Evolutionary conservation across 2,113 vertebrate genomes (phyloP), one percentile per base, ranked within the genome.

Genomic region (Chlorodrepanis virens): DNA sequence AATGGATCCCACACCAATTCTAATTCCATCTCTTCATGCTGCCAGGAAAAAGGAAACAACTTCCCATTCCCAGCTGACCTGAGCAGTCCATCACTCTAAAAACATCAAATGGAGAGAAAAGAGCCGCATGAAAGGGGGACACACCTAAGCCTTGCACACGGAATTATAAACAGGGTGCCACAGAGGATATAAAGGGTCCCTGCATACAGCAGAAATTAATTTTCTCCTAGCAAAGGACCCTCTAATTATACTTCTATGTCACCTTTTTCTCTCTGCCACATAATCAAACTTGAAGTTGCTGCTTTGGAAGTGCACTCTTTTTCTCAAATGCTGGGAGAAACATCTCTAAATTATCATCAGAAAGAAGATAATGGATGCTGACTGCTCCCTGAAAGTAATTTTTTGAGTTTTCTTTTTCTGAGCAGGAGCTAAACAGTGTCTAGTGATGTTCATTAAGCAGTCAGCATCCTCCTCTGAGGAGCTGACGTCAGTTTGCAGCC

Each of bases 371-470:
- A 96, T 91, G 82, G 91, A 74, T 76, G 67, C 67, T 93, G 54
- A 65, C 92, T 90, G 81, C 64, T 95, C 87, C 71, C 82, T 92
- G 89, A 90, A 94, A 95, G 89, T 76, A 61, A 64, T 93, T 94
- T 93, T 94, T 72, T 84, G 28, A 71, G 57, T 76, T 93, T 92
- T 89, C 57, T 87, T 93, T 89, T 88, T 61, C 74, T 22, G 59
- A 95, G 94, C 69, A 80, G 71, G 93, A 96, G 84, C 81, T 89
- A 95, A 92, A 87, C 72, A 86, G 68, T 53, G 40, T 77, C 96
- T 96, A 93, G 93, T 83, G 90, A 82, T 97, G 91, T 35, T 96
- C 93, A 96, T 97, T 97, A 93, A 95, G 83, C 80, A 96, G 94
- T 93, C 94, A 97, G 92, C 90, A 95, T 94, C 83, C 94, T 96